A percentile compares a stretch with the other conserved stretches of the same genome.
Evolutionary conservation across 2,797 vertebrate genomes (phyloP).

Genomic region (Brachyrhaphis roseni): DNA sequence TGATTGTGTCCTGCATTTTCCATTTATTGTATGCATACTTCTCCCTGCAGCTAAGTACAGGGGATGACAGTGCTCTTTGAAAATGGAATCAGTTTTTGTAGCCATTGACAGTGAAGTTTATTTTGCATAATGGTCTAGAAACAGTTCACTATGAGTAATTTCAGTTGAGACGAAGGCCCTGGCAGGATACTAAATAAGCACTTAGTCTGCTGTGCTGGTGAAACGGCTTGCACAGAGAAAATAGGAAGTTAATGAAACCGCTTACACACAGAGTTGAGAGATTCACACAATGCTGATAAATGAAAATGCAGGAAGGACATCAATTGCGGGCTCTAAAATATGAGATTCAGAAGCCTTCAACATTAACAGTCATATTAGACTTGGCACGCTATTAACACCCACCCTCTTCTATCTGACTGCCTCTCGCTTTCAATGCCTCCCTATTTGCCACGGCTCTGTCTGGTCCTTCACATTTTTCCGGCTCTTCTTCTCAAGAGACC

Average conservation of each 20-base stretch:
- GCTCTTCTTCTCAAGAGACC: not conserved
- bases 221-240: constrained; percentile 56
- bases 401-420: constrained; percentile 34
- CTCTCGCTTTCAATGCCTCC: constrained; percentile 15
- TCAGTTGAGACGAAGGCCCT: constrained; percentile 38
- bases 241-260: constrained; percentile 65
- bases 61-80: constrained; percentile 48
- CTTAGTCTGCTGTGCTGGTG: constrained; percentile 51
- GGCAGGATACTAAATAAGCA: constrained; percentile 64
- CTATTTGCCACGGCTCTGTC: constrained; percentile 19
- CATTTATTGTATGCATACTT: constrained; percentile 30
- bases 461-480: constrained; percentile 2
- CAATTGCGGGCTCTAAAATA: constrained; percentile 62
- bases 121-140: constrained; percentile 67
- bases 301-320: constrained; percentile 62
- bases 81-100: constrained; percentile 64
- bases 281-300: constrained; percentile 61
- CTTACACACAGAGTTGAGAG: constrained; percentile 39
- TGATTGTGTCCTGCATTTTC: constrained; percentile 13
- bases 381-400: constrained; percentile 63
- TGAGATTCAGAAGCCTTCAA: constrained; percentile 58
- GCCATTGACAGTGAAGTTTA: constrained; percentile 59
- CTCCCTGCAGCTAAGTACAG: constrained; percentile 26
- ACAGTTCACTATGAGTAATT: constrained; percentile 66
- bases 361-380: constrained; percentile 41